Evolutionary conservation across 2,797 vertebrate species (phyloP).

Genomic region (Loris lydekkerianus): DNA sequence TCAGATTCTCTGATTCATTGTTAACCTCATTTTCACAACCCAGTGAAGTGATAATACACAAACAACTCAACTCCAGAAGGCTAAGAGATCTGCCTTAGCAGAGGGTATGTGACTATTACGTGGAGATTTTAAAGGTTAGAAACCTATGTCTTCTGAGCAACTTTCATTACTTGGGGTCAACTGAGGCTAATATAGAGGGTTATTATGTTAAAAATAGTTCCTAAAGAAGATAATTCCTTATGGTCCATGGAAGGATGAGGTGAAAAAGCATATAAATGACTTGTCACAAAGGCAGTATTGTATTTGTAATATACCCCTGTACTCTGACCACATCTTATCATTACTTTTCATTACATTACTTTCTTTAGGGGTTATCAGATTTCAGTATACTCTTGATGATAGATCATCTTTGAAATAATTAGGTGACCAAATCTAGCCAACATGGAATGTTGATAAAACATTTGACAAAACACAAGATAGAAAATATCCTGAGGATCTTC

Average conservation of each 20-base stretch:
- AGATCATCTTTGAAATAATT: conserved; percentile 21
- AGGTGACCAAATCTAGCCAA: not conserved
- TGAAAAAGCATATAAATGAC: not conserved
- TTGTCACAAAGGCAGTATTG: not conserved
- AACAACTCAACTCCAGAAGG: not conserved
- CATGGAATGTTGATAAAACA: not conserved
- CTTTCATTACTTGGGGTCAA: not conserved
- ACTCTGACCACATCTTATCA: not conserved
- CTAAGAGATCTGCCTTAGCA: not conserved
- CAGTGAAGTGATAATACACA: not conserved
- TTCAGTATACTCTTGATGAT: not conserved
- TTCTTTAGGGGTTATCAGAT: conserved; percentile 11
- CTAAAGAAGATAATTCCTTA: conserved; percentile 3
- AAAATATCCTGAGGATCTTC: not conserved
- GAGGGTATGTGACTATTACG: not conserved
- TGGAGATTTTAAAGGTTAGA: not conserved
- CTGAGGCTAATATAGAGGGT: not conserved
- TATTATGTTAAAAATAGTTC: conserved; percentile 23
- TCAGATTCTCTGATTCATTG: not conserved
- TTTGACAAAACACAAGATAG: conserved; percentile 45
- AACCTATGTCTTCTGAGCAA: not conserved
- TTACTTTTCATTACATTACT: not conserved
- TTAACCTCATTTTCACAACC: not conserved
- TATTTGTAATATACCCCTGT: not conserved
- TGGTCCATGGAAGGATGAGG: not conserved